Percentiles rank a stretch among this genome's conserved stretches.
Evolutionary conservation across 2,113 vertebrate species (phyloP).

Genomic region (Thermophis baileyi): DNA sequence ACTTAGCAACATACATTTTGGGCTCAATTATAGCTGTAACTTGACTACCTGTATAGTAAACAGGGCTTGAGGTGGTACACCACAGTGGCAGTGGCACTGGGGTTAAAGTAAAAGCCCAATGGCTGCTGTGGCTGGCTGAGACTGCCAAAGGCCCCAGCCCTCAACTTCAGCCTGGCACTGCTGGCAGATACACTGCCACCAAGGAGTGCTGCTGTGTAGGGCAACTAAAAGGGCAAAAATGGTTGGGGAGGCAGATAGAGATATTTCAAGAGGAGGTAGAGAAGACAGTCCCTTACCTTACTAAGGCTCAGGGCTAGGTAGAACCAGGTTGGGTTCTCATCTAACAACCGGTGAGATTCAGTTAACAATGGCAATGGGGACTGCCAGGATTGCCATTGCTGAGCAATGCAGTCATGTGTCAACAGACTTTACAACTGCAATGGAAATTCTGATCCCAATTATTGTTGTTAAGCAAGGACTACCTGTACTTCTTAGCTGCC

Average conservation of each 20-base stretch:
- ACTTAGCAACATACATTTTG: not conserved
- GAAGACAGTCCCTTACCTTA: not conserved
- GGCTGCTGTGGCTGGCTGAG: not conserved
- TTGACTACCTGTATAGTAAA: not conserved
- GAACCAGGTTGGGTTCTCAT: not conserved
- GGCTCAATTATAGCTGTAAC: not conserved
- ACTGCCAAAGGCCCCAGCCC: not conserved
- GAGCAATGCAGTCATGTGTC: not conserved
- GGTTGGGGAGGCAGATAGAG: not conserved
- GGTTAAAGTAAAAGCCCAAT: not conserved
- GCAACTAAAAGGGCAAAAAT: not conserved
- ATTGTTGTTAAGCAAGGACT: not conserved
- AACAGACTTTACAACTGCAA: not conserved
- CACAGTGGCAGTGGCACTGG: not conserved
- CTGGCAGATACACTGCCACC: not conserved
- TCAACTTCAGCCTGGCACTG: not conserved
- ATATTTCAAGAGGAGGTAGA: not conserved
- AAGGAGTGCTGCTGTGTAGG: not conserved
- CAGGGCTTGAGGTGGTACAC: not conserved
- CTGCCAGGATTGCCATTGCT: not conserved
- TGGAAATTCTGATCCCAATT: too few relatives aligned
- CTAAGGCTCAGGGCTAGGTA: not conserved
- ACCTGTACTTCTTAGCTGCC: not conserved
- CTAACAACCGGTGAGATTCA: not conserved
- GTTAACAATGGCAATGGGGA: not conserved